Conservation (phyloP, 2,113 vertebrate species). For the Anolis carolinensis region DNA sequence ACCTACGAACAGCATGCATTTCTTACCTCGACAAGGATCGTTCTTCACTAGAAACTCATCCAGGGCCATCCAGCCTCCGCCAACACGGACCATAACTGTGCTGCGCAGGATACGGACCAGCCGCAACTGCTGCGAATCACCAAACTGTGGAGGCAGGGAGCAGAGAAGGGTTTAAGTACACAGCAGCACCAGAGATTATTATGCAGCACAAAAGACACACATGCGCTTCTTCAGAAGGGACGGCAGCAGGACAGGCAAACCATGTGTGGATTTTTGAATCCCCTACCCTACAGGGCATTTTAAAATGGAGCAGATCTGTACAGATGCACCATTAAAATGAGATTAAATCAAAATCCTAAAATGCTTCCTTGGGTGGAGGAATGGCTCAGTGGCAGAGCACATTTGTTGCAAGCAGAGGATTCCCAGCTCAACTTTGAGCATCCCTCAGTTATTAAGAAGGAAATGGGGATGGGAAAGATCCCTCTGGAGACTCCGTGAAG, state of each 20-base stretch:
- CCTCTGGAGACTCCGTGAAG: not conserved
- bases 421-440: not conserved
- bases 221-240: constrained; percentile 24
- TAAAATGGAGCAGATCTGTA: not conserved
- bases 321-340: not conserved
- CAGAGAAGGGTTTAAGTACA: constrained; percentile 42
- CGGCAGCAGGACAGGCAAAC: constrained; percentile 63
- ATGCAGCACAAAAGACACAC: accelerated
- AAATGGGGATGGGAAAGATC: not conserved
- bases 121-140: constrained; percentile 98
- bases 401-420: too few relatives aligned
- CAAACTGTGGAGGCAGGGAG: constrained; percentile 83
- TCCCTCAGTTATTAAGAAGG: not conserved
- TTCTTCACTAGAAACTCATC: constrained; percentile 98
- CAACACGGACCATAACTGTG: constrained; percentile 97
- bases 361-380: not conserved
- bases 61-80: constrained; percentile 98
- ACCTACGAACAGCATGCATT: not conserved
- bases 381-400: not conserved
- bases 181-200: accelerated
- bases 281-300: not conserved
- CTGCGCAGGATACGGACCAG: constrained; percentile 96
- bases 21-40: constrained; percentile 96
- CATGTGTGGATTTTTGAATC: accelerated
- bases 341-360: not conserved